These are phyloP conservation scores for Bubalus kerabau DNA, from an alignment of 2,113 vertebrate species.

Conservation along the genomic window DNA sequence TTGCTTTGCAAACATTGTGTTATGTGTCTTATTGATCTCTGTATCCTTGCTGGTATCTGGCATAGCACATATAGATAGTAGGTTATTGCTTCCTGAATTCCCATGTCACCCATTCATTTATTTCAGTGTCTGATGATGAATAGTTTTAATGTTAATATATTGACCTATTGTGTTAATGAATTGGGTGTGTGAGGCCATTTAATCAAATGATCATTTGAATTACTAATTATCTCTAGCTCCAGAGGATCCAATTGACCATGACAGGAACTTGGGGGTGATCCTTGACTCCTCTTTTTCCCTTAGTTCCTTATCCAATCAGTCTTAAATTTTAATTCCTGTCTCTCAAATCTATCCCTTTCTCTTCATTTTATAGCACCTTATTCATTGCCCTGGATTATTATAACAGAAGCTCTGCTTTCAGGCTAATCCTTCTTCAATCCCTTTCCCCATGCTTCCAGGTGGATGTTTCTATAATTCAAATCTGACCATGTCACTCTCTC, in stretches of 20 bases:
- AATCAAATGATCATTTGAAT: slow-evolving; percentile 34
- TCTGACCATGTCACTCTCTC: not conserved
- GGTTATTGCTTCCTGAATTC: not conserved
- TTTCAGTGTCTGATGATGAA: not conserved
- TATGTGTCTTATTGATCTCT: not conserved
- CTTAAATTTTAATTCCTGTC: not conserved
- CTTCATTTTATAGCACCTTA: not conserved
- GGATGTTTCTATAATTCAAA: not conserved
- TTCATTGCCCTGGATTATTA: not conserved
- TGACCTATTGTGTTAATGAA: slow-evolving; percentile 13
- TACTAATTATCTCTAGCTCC: not conserved
- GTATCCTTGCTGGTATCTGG: not conserved
- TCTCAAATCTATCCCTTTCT: not conserved
- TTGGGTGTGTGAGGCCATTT: not conserved
- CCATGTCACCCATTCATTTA: not conserved
- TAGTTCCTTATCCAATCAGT: not conserved
- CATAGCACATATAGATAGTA: not conserved
- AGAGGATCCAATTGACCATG: not conserved
- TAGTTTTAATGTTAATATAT: not conserved
- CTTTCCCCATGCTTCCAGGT: not conserved
- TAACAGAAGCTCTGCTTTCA: not conserved
- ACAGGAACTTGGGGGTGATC: not conserved
- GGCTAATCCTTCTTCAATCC: not conserved
- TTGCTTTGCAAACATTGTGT: not conserved
- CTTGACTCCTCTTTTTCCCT: not conserved